phyloP scores from a whole-genome alignment of 1,140 invertebrate genomes.

The Aricia agestis region DNA sequence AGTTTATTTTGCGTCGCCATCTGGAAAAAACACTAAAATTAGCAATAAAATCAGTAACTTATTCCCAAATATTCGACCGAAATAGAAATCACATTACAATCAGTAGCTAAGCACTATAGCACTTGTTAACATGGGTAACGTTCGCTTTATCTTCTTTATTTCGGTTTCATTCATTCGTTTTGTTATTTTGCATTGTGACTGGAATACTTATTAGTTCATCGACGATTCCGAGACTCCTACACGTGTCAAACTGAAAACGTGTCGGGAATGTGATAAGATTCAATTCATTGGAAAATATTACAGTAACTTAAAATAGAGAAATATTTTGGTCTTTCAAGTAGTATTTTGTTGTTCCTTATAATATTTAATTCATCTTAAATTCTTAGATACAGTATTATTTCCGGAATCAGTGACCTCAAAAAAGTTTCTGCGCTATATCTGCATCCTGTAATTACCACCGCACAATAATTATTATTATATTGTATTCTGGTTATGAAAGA shows the following conservation, averaged over 20 bases:
- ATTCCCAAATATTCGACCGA: not conserved
- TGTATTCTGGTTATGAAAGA: too few species aligned
- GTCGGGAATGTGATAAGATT: constrained; percentile 23
- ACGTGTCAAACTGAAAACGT: constrained; percentile 20
- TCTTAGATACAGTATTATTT: not conserved
- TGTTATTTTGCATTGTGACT: not conserved
- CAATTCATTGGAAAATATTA: constrained; percentile 17
- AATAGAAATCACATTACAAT: not conserved
- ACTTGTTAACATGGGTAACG: not conserved
- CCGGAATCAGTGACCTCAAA: not conserved
- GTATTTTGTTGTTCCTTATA: not conserved
- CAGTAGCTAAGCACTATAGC: not conserved
- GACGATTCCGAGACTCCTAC: constrained; percentile 6
- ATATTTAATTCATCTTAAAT: not conserved
- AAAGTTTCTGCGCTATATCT: not conserved
- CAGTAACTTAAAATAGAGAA: not conserved
- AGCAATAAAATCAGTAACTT: not conserved
- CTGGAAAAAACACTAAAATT: not conserved
- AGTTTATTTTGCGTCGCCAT: not conserved
- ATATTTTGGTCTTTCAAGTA: not conserved
- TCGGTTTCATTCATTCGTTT: not conserved
- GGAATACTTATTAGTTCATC: not conserved
- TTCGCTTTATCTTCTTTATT: not conserved
- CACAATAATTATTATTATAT: too few species aligned
- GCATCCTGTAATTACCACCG: too few species aligned